Base-by-base conservation (phyloP, 2,113 vertebrate genomes). In the Tetraodon nigroviridis region DNA sequence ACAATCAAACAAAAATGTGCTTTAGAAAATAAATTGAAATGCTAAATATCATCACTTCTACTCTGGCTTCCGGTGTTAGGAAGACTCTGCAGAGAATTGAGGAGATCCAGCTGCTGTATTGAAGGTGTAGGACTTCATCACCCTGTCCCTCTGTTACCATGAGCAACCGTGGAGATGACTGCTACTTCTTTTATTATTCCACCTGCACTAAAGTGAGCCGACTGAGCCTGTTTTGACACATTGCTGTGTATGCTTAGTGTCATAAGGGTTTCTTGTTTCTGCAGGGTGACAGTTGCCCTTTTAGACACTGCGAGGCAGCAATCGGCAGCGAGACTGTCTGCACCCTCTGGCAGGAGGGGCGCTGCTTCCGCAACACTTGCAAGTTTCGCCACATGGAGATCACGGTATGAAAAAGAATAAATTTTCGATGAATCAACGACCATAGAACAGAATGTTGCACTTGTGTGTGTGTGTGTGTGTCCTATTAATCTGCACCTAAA, bases 131-230 rank as follows among this genome's bases (percentile, higher is more conserved):
- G 18, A 27, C 51, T 42, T 47, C n/a, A 58, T 55, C 47, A 59
- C 45, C 58, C 24, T 45, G 42, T 44, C 42, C 16, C 42, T 13
- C 42, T 46, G 22, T 61, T 78, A 86, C 61, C 69, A 99, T 99
- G 95, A 89, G 90, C 70, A 93, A 90, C 73, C 86, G 94, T 86
- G 93, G 94, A 84, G 92, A 98, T 50, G 96, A 99, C 84, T 99
- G 96, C 91, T 99, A 97, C 84, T 99, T 98, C 84, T 99, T 84
- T 72, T 99, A 95, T 89, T 99, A 99, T 78, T 99, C 96, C 32
- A 96, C 92, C 0, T 99, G 96, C 76, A 82, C 88, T 47, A 99
- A 98, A 92, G 96, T 93, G 79, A 57, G 76, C 24, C n/a, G 14
- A 1, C 15, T 3, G 1, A 4, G 12, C 11, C 2, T 22, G 12